Percentiles rank a stretch among this genome's conserved stretches.
These are phyloP conservation scores for Halictus rubicundus DNA, from an alignment of 1,140 invertebrate genomes.

Conservation along the genomic window DNA sequence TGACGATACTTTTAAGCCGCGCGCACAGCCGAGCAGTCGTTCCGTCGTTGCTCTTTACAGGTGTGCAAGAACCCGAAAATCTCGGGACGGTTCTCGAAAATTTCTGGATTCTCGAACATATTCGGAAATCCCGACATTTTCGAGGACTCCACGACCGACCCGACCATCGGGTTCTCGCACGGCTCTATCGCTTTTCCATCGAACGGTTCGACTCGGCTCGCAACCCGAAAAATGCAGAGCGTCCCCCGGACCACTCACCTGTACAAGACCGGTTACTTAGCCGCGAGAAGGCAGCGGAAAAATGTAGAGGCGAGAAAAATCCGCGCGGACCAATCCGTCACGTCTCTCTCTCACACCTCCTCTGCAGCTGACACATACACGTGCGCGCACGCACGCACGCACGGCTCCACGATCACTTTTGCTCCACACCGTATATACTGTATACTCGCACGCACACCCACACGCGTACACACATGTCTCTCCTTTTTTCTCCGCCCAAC, in stretches of 20 bases:
- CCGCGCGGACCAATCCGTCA: slow-evolving; percentile 50
- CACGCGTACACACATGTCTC: too few species aligned
- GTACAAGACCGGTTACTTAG: slow-evolving; percentile 47
- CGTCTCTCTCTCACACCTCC: slow-evolving; percentile 61
- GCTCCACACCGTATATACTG: slow-evolving; percentile 21
- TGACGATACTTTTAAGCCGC: slow-evolving; percentile 32
- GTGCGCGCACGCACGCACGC: slow-evolving; percentile 21
- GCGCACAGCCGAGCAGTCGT: slow-evolving; percentile 10
- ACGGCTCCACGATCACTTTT: slow-evolving; percentile 38
- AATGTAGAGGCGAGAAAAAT: slow-evolving; percentile 40
- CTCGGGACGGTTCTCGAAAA: too few species aligned
- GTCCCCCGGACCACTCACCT: slow-evolving; percentile 30
- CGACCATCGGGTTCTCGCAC: too few species aligned
- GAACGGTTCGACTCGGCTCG: slow-evolving; percentile 14
- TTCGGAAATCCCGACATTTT: too few species aligned
- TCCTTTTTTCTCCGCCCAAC: too few species aligned
- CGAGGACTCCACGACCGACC: neutral
- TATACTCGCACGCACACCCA: too few species aligned
- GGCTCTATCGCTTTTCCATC: neutral
- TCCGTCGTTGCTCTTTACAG: neutral
- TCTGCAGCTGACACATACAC: slow-evolving; percentile 41
- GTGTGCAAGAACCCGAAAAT: too few species aligned
- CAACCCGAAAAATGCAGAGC: slow-evolving; percentile 14
- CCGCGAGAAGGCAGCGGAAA: slow-evolving; percentile 33
- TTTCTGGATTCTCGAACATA: too few species aligned